Percentiles rank a stretch among this genome's conserved stretches.
Conservation (phyloP, 2,888 invertebrate species). For the Molanna angustata region DNA sequence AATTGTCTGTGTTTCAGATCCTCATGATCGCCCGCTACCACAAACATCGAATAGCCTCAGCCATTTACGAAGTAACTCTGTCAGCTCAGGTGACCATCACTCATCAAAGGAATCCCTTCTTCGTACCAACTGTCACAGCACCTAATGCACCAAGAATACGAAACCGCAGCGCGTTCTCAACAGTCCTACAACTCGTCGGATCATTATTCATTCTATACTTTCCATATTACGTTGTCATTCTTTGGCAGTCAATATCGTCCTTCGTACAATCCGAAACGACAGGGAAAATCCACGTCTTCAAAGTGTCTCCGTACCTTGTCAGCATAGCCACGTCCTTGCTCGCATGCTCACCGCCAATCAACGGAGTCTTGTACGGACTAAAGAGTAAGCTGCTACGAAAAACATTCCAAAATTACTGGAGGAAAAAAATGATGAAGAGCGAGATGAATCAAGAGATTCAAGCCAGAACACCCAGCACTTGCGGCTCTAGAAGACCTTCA, state of each 20-base stretch:
- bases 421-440: constrained; percentile 74
- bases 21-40: constrained; percentile 69
- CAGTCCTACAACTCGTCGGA: constrained; percentile 69
- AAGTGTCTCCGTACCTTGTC: constrained; percentile 30
- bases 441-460: constrained; percentile 79
- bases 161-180: constrained; percentile 60
- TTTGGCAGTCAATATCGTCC: constrained; percentile 59
- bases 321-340: constrained; percentile 63
- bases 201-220: constrained; percentile 70
- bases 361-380: constrained; percentile 75
- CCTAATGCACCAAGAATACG: constrained; percentile 50
- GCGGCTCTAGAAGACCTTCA: constrained; percentile 71
- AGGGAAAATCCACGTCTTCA: constrained; percentile 16
- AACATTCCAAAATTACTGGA: constrained; percentile 73
- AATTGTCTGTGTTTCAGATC: too few relatives aligned
- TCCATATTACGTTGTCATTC: constrained; percentile 68
- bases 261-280: constrained; percentile 36
- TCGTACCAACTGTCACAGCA: constrained; percentile 64
- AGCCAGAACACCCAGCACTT: constrained; percentile 74
- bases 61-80: constrained; percentile 80
- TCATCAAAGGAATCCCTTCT: constrained; percentile 76
- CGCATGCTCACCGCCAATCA: constrained; percentile 68
- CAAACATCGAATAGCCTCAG: constrained; percentile 78
- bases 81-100: constrained; percentile 83
- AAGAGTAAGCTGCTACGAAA: constrained; percentile 69